Conservation (phyloP, 2,113 vertebrate species). For the Varanus salvator region DNA sequence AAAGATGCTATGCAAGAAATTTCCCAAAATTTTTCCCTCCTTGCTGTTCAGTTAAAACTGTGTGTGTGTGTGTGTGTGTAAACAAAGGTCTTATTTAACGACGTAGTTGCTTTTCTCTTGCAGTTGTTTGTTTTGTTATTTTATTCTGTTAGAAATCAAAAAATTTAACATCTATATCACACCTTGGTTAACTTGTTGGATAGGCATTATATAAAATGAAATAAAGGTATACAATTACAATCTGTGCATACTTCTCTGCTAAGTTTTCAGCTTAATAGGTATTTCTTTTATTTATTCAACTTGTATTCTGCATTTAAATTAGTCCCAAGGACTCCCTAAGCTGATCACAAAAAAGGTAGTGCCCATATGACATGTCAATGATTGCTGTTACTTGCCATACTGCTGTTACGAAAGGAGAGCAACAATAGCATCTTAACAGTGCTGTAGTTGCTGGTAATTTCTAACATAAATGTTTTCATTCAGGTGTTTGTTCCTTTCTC, state of each 20-base stretch:
- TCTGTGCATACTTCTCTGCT: not conserved
- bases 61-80: too few relatives aligned
- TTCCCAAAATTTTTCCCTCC: constrained; percentile 6
- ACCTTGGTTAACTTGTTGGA: not conserved
- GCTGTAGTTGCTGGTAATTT: not conserved
- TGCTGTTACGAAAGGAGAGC: not conserved
- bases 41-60: not conserved
- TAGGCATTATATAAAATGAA: not conserved
- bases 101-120: not conserved
- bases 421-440: not conserved
- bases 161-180: too few relatives aligned
- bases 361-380: not conserved
- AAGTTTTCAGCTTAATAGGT: not conserved
- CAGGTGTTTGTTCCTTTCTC: not conserved
- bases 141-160: not conserved
- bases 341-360: too few relatives aligned
- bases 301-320: too few relatives aligned
- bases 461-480: not conserved
- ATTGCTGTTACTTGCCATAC: not conserved
- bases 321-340: too few relatives aligned
- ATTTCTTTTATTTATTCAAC: too few relatives aligned
- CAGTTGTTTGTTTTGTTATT: not conserved
- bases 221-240: not conserved
- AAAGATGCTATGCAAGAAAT: not conserved
- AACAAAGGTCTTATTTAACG: not conserved